Evolutionary conservation across 2,888 invertebrate species (phyloP).

Genomic region (Rhorus exstirpatorius): DNA sequence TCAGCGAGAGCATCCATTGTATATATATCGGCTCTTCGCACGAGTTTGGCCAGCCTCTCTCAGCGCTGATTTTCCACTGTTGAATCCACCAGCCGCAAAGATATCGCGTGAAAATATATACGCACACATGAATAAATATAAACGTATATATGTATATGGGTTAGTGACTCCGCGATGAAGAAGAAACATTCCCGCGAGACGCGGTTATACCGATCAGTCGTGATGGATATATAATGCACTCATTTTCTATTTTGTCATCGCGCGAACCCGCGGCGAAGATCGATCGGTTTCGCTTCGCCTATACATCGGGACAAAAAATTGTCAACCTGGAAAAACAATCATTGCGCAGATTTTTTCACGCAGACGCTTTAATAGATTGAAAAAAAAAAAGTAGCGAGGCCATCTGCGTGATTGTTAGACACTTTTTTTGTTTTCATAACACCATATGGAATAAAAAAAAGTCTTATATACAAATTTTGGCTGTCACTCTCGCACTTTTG

Average conservation of each 20-base stretch:
- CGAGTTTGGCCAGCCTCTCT: slow-evolving; percentile 59
- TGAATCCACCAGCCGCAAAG: slow-evolving; percentile 18
- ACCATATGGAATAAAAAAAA: too few relatives aligned
- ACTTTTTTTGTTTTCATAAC: too few relatives aligned
- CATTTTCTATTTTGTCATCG: slow-evolving; percentile 84
- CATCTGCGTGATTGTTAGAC: too few relatives aligned
- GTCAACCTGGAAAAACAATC: slow-evolving; percentile 19
- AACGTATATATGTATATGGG: neutral
- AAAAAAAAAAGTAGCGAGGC: slow-evolving; percentile 10
- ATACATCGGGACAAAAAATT: slow-evolving; percentile 28
- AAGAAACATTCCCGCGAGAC: slow-evolving; percentile 35
- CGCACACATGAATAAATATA: neutral
- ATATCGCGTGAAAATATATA: neutral
- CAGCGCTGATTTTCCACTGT: slow-evolving; percentile 50
- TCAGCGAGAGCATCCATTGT: slow-evolving; percentile 59
- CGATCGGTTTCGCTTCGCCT: slow-evolving; percentile 74
- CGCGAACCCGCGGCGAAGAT: slow-evolving; percentile 72
- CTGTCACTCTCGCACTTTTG: too few relatives aligned
- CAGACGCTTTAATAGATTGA: neutral
- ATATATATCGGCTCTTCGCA: slow-evolving; percentile 34
- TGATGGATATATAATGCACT: slow-evolving; percentile 81
- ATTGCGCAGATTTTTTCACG: slow-evolving; percentile 23
- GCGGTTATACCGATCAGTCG: too few relatives aligned
- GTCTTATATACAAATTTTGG: too few relatives aligned
- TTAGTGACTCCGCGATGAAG: slow-evolving; percentile 11